Base-by-base conservation (phyloP, 2,113 vertebrate genomes). In the Microtus oregoni region DNA sequence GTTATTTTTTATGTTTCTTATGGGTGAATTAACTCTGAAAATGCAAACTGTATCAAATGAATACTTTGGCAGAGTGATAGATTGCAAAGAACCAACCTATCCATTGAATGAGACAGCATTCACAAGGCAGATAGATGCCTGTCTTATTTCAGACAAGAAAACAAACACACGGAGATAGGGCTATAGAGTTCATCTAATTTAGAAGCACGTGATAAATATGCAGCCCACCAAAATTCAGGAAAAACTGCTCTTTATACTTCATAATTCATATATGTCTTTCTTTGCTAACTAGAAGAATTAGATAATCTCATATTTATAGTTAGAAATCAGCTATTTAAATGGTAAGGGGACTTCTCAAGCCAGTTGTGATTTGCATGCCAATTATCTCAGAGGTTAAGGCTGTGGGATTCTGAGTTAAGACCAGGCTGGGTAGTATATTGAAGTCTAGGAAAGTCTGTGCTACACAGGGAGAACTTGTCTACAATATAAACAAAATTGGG, bases 1-100 rank as follows among this genome's bases (percentile, higher is more conserved):
- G 44, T 89, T 92, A 92, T 35, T 55, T 55, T 55, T 55, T 55
- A 55, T 17, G n/a, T 30, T 67, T 68, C 24, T 3, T 85, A 75
- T 32, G 30, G 70, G 78, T 92, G 70, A 94, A 96, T 68, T n/a
- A 92, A 82, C 72, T 61, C 50, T 82, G 86, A 94, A 94, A 89
- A 97, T 55, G 24, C 35, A 73, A 76, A 92, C 77, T 63, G 41
- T 87, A 78, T 58, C 65, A 83, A 94, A 93, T 65, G 35, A 92
- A n/a, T 89, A 68, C 92, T 93, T 88, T 96, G 24, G 55, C 50
- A 44, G 91, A 96, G 72, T 86, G 79, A 94, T 8, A 89, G 35
- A 38, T 1, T 85, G 50, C 85, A 20, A 92, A 90, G 47, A 92
- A 94, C 19, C 52, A 67, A 63, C 12, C 65, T 94, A 82, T 92